Conservation (phyloP, 2,888 invertebrate genomes). For the Drosophila lutescens region DNA sequence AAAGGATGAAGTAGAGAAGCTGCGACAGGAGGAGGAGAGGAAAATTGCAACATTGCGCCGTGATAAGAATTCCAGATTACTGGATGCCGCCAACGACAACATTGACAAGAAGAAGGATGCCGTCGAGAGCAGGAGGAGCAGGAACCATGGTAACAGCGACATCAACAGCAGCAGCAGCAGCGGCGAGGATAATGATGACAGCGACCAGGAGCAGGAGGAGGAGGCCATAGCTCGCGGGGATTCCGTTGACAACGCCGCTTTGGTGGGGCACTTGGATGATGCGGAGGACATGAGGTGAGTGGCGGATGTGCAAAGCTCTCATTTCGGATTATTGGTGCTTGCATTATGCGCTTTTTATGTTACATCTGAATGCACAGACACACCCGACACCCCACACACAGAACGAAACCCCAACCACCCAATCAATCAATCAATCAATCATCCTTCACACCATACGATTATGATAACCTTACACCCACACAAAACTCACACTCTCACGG, state of each 20-base stretch:
- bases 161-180: not conserved
- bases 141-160: constrained; percentile 54
- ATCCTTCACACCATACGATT: constrained; percentile 49
- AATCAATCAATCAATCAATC: constrained; percentile 43
- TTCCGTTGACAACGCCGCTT: constrained; percentile 67
- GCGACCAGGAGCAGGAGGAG: constrained; percentile 44
- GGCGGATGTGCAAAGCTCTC: constrained; percentile 25
- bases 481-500: constrained; percentile 34
- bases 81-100: constrained; percentile 81
- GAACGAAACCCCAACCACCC: not conserved
- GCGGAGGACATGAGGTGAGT: constrained; percentile 82
- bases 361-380: constrained; percentile 74
- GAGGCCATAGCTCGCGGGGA: constrained; percentile 59
- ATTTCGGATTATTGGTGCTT: constrained; percentile 47
- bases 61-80: constrained; percentile 84
- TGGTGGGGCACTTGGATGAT: constrained; percentile 69
- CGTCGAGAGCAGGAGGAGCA: constrained; percentile 11
- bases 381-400: constrained; percentile 18
- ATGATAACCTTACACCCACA: constrained; percentile 42
- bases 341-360: constrained; percentile 65
- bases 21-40: constrained; percentile 96
- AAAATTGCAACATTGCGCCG: constrained; percentile 89
- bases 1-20: constrained; percentile 96
- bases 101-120: constrained; percentile 77
- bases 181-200: constrained; percentile 52